Evolutionary conservation across 2,888 invertebrate species (phyloP), one percentile per base, ranked within the genome.

Genomic region (Oscheius sp.): DNA sequence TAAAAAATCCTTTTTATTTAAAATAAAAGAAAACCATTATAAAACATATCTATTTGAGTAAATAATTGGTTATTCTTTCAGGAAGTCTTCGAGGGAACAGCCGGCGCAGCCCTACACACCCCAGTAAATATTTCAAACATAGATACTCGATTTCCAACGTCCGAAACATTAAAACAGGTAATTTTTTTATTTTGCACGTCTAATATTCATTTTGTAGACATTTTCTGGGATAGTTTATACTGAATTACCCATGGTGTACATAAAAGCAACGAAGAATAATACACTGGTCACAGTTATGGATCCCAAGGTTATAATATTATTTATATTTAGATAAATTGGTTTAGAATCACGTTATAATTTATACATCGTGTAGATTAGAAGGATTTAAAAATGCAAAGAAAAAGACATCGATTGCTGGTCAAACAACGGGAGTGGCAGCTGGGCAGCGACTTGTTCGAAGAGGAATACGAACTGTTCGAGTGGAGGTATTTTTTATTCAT

Each of bases 311-410:
- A 18, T 35, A 13, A 49, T 52, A 21, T 25, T 5, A 64, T 52
- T 52, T 27, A 52, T 25, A 21, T 18, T 12, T 55, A 18, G 53
- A 46, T 18, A 29, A 45, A 6, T 3, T 41, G 16, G n/a, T 46
- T 64, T 46, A 59, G 81, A 76, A 81, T 52, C 77, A 82, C 35
- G 73, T 82, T 29, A 81, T 87, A 64, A 85, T 83, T 16, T 86
- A 86, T 61, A 87, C 87, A 12, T 87, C 87, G 21, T 85, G 85
- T 43, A 96, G 96, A 0, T 91, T 93, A 84, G 96, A 96, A 89
- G 97, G 97, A 5, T 98, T 96, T 88, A 96, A 95, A 90, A 94
- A 96, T 89, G 93, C 95, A 0, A 93, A 93, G 83, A 97, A 97
- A 90, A 96, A 96, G 76, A 97, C 97, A 3, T 96, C 95, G 88